Evolutionary conservation across 2,888 invertebrate genomes (phyloP).

Genomic region (Iphiclides podalirius): DNA sequence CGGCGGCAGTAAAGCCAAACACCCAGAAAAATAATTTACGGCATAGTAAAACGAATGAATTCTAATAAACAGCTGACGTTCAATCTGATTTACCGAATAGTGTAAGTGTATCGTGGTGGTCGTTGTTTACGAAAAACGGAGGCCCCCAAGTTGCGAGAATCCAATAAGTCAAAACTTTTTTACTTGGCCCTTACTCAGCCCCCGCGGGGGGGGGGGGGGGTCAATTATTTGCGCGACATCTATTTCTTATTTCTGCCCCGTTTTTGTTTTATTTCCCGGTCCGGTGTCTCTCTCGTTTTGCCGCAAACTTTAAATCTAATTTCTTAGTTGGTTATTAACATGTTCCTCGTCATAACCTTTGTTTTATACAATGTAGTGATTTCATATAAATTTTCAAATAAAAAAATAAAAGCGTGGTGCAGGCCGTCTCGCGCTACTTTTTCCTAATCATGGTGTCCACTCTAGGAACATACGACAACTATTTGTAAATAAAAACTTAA

Average conservation of each 20-base stretch:
- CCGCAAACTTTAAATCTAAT: conserved; percentile 3
- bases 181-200: conserved; percentile 1
- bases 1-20: conserved; percentile 14
- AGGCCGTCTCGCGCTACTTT: too few relatives aligned
- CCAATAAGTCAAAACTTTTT: conserved; percentile 28
- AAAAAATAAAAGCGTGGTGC: too few relatives aligned
- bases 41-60: conserved; percentile 17
- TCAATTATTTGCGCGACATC: conserved; percentile 48
- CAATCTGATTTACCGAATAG: conserved; percentile 18
- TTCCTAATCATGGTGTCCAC: too few relatives aligned
- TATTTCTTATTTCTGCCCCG: conserved; percentile 43
- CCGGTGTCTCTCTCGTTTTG: conserved; percentile 2
- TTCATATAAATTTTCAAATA: too few relatives aligned
- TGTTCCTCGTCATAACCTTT: too few relatives aligned
- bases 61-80: conserved; percentile 22
- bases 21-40: conserved; percentile 15
- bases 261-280: conserved; percentile 24
- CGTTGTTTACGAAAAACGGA: conserved; percentile 22
- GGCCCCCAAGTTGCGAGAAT: conserved; percentile 23
- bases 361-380: too few relatives aligned
- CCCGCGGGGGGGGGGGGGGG: conserved; percentile 26
- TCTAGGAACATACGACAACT: too few relatives aligned
- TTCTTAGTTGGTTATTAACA: conserved; percentile 1
- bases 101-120: conserved; percentile 4
- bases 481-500: too few relatives aligned